Base-by-base conservation (phyloP, 1,140 invertebrate genomes). In the Schlechtendalia chinensis region DNA sequence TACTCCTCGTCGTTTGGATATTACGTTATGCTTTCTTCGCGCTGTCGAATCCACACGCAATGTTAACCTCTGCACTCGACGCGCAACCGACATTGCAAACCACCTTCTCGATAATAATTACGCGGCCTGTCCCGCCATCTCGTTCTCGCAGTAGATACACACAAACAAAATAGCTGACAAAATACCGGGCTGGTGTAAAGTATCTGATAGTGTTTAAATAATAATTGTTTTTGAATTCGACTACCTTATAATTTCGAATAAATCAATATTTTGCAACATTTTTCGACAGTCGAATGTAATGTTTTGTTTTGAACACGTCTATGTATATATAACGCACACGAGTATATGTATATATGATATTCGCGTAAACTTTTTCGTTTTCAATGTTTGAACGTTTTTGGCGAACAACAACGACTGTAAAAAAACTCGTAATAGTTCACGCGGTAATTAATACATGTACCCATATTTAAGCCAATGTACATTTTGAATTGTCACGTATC, bases 11-110 rank as follows among this genome's bases (percentile, higher is more conserved):
- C 11, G 22, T 59, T n/a, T 59, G n/a, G 39, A 47, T 79, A 50
- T 79, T 79, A 63, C 58, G 75, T 79, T 79, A 79, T 79, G 75
- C 58, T 79, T 79, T 79, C 75, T 79, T 79, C 75, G 58, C 75
- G 24, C 50, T 79, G 58, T 63, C 17, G 75, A 79, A 79, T 63
- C 39, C 39, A 63, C 75, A 79, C 58, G 75, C 58, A 79, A 79
- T 50, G 75, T 79, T 79, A 79, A 79, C 58, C 75, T 79, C 61
- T 79, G 58, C 61, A 63, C 75, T 79, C 58, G 11, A 63, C 24
- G 39, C 75, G 75, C 58, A 77, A 77, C 54, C 22, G 32, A 58
- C 74, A n/a, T 47, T 32, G 17, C 56, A 79, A 79, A 61, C 56
- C 59, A 61, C 58, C 56, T 27, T 1, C 39, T 79, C 8, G 50